Evolutionary conservation across 2,113 vertebrate genomes (phyloP).

Genomic region (Triplophysa dalaica): DNA sequence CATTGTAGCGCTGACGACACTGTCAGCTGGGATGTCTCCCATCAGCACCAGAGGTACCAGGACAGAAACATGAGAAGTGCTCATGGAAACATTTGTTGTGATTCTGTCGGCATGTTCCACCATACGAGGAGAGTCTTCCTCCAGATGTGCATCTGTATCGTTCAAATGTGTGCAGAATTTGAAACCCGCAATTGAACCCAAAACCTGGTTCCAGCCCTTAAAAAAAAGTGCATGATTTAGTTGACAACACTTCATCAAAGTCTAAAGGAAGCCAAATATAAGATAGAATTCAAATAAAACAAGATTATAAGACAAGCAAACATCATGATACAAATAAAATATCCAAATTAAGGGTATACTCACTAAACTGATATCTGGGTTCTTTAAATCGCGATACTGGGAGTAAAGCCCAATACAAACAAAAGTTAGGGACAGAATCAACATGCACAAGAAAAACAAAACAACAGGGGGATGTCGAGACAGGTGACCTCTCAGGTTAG

Average conservation of each 20-base stretch:
- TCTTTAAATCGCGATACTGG: constrained; percentile 63
- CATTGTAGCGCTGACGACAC: constrained; percentile 54
- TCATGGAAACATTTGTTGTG: constrained; percentile 40
- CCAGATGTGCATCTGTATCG: constrained; percentile 42
- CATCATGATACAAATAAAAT: no score
- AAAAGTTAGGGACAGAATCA: constrained; percentile 69
- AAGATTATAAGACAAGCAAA: no score
- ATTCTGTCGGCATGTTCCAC: constrained; percentile 42
- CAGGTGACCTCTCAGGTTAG: constrained; percentile 64
- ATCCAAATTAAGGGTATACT: not conserved
- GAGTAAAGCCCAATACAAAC: constrained; percentile 66
- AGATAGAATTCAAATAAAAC: not conserved
- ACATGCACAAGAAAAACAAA: constrained; percentile 72
- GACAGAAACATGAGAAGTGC: constrained; percentile 54
- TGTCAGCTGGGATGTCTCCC: constrained; percentile 34
- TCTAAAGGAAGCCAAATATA: not conserved
- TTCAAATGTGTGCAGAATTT: constrained; percentile 63
- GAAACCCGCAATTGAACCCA: constrained; percentile 66
- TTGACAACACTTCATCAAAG: not conserved
- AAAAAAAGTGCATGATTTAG: not conserved
- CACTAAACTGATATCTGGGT: constrained; percentile 72
- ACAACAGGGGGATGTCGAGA: constrained; percentile 68
- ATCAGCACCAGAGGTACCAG: constrained; percentile 63
- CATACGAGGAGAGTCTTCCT: constrained; percentile 29
- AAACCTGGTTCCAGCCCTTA: constrained; percentile 76